Conservation (phyloP, 2,113 vertebrate genomes). For the Coregonus clupeaformis region DNA sequence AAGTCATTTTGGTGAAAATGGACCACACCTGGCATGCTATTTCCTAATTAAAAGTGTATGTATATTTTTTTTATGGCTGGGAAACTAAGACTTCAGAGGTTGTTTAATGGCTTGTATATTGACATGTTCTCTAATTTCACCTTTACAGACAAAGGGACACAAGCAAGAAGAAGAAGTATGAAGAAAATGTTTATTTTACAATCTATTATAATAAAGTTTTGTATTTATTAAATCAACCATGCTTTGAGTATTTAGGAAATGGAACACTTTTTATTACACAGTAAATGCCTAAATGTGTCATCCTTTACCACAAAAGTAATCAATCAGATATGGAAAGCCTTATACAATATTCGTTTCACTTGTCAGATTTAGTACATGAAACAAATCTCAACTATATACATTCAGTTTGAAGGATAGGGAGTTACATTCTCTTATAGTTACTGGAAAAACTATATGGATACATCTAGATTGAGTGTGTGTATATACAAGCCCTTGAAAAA, state of each 20-base stretch:
- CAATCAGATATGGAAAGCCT: background rate
- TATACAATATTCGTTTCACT: too few species aligned
- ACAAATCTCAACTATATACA: too few species aligned
- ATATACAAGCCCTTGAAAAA: background rate
- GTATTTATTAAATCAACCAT: background rate
- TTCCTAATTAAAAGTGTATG: too few species aligned
- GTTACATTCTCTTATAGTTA: too few species aligned
- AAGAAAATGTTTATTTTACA: background rate
- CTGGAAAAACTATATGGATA: background rate
- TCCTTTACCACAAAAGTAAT: background rate
- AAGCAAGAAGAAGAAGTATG: background rate
- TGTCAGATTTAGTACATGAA: too few species aligned
- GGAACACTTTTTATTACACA: background rate
- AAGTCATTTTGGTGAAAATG: too few species aligned
- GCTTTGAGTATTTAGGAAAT: background rate
- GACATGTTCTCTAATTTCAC: background rate
- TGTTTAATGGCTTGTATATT: background rate
- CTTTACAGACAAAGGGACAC: background rate
- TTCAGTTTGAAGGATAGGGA: too few species aligned
- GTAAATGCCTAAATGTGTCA: background rate
- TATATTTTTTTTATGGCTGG: too few species aligned
- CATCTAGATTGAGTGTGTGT: background rate
- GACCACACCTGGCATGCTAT: too few species aligned
- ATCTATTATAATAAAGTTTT: constrained; percentile 14
- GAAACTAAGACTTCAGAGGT: background rate